Conservation (phyloP, 2,113 vertebrate species). For the Gymnocephalus cernua region DNA sequence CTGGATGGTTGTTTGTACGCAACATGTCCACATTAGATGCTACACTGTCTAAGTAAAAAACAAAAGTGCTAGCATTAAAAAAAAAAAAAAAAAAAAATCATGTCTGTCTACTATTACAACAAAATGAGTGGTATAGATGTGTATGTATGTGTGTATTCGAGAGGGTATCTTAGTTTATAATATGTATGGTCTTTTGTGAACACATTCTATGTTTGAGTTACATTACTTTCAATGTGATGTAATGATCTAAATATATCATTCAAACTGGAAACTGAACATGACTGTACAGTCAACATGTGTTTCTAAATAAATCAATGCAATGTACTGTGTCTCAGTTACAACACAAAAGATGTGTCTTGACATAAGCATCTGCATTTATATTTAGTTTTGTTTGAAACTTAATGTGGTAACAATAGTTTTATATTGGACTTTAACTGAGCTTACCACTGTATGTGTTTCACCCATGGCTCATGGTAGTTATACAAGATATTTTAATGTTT, state of each 20-base stretch:
- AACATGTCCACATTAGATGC: constrained; percentile 25
- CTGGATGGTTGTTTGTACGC: constrained; percentile 31
- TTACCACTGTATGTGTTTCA: not conserved
- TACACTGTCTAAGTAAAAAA: constrained; percentile 38
- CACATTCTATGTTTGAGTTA: constrained; percentile 27
- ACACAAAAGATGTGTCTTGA: not conserved
- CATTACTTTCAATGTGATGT: constrained; percentile 31
- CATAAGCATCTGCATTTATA: not conserved
- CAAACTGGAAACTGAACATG: constrained; percentile 59
- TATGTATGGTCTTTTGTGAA: constrained; percentile 18
- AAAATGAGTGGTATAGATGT: constrained; percentile 39
- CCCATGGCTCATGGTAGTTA: not conserved
- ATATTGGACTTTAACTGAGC: not conserved
- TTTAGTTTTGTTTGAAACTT: not conserved
- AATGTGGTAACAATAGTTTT: not conserved
- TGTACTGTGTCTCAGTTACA: constrained; percentile 9
- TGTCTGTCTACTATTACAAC: constrained; percentile 34
- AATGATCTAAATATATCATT: constrained; percentile 45
- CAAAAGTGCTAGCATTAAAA: constrained; percentile 53
- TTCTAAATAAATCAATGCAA: constrained; percentile 75
- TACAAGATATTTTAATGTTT: not conserved
- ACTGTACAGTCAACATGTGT: constrained; percentile 38
- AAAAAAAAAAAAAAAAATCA: constrained; percentile 36
- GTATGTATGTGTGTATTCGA: constrained; percentile 46
- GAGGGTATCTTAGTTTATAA: constrained; percentile 12